These are phyloP conservation scores for Etheostoma perlongum DNA, from an alignment of 2,797 vertebrate genomes.

Conservation along the genomic window DNA sequence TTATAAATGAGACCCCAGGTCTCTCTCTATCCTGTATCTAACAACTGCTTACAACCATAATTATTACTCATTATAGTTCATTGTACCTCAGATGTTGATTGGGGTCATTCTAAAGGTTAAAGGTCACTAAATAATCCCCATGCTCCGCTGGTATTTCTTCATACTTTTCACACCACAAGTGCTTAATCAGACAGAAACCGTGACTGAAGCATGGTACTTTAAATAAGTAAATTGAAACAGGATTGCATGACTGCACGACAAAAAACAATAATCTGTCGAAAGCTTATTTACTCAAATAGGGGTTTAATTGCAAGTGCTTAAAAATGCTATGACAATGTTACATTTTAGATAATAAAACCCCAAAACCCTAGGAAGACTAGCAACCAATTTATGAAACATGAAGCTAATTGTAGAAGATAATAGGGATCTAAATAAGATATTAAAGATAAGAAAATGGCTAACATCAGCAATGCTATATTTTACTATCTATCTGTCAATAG, in stretches of 20 bases:
- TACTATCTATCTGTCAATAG: background rate
- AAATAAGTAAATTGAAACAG: background rate
- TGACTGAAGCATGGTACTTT: background rate
- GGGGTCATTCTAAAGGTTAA: conserved; percentile 52
- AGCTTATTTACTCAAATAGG: background rate
- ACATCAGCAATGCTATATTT: background rate
- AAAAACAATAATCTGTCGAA: background rate
- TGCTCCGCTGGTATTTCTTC: conserved; percentile 8
- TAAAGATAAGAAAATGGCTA: background rate
- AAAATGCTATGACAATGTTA: background rate
- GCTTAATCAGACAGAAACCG: background rate
- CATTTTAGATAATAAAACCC: background rate
- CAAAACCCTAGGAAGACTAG: background rate
- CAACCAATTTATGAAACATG: background rate
- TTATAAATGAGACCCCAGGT: too few species aligned
- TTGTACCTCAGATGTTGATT: conserved; percentile 43
- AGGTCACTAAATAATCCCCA: conserved; percentile 48
- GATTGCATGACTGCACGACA: background rate
- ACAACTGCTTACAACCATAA: conserved; percentile 42
- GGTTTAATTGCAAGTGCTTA: background rate
- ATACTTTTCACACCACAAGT: conserved; percentile 13
- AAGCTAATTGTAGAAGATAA: background rate
- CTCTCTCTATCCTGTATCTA: background rate
- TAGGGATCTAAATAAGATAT: background rate
- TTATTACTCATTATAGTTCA: conserved; percentile 50